phyloP scores from a whole-genome alignment of 1,140 invertebrate genomes.

The Xylocopa sonorina region DNA sequence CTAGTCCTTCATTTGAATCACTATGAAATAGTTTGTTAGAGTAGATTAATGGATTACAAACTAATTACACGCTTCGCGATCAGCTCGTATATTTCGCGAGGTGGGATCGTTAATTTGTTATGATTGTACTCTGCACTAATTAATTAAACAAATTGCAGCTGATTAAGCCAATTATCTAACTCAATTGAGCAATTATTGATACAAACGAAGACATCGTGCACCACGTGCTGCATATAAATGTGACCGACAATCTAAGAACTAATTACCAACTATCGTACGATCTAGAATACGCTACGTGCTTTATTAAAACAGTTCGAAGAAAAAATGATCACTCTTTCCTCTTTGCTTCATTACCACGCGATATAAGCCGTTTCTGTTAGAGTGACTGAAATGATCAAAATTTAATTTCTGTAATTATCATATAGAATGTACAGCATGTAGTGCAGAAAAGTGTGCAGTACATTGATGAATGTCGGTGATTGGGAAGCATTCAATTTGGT shows the following conservation, averaged over 20 bases:
- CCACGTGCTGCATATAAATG: not conserved
- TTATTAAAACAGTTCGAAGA: not conserved
- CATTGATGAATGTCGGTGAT: no score
- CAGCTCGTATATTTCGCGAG: not conserved
- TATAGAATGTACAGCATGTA: no score
- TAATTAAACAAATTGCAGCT: slow-evolving; percentile 15
- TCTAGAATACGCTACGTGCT: not conserved
- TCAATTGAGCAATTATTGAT: not conserved
- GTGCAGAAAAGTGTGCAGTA: no score
- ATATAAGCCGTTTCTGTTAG: not conserved
- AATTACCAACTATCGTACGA: not conserved
- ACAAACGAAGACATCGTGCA: not conserved
- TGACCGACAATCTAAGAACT: slow-evolving; percentile 12
- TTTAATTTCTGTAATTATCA: no score
- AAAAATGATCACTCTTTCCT: not conserved
- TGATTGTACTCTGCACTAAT: not conserved
- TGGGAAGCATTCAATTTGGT: no score
- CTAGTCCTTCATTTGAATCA: no score
- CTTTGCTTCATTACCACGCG: not conserved
- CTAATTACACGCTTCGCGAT: not conserved
- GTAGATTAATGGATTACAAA: not conserved
- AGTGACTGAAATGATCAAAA: not conserved
- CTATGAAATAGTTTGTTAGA: no score
- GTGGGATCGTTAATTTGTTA: not conserved
- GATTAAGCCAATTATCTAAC: not conserved